Evolutionary conservation across 1,140 invertebrate genomes (phyloP).

Genomic region (Lordiphosa clarofinis): DNA sequence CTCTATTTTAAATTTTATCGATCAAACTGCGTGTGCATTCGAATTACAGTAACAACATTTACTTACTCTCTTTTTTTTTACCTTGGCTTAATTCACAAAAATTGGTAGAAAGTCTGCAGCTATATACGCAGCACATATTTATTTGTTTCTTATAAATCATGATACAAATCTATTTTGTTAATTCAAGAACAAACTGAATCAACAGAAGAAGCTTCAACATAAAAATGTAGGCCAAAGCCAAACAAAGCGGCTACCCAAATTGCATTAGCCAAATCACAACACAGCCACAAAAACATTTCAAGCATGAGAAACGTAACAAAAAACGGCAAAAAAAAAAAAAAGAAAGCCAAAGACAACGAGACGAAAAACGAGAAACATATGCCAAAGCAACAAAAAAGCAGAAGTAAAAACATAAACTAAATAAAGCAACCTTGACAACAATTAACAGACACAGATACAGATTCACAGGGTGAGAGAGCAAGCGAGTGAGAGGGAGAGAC

Average conservation of each 20-base stretch:
- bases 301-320: conserved; percentile 42
- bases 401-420: conserved; percentile 53
- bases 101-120: too few species aligned
- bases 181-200: too few species aligned
- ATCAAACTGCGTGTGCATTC: too few species aligned
- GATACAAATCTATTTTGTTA: too few species aligned
- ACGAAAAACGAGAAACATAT: conserved; percentile 52
- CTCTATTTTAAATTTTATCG: too few species aligned
- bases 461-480: conserved; percentile 2
- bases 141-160: too few species aligned
- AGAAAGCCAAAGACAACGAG: conserved; percentile 46
- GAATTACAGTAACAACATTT: too few species aligned
- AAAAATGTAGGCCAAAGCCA: conserved; percentile 67
- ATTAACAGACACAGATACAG: conserved; percentile 52
- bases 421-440: conserved; percentile 72
- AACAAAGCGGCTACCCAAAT: conserved; percentile 66
- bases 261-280: conserved; percentile 73
- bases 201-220: conserved; percentile 12
- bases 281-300: conserved; percentile 63
- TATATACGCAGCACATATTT: too few species aligned
- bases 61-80: too few species aligned
- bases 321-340: conserved; percentile 24
- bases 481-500: neutral
- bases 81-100: too few species aligned
- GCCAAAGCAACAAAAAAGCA: conserved; percentile 35